These are phyloP conservation scores for Sylvietta virens DNA, from an alignment of 2,113 vertebrate genomes.

Conservation along the genomic window DNA sequence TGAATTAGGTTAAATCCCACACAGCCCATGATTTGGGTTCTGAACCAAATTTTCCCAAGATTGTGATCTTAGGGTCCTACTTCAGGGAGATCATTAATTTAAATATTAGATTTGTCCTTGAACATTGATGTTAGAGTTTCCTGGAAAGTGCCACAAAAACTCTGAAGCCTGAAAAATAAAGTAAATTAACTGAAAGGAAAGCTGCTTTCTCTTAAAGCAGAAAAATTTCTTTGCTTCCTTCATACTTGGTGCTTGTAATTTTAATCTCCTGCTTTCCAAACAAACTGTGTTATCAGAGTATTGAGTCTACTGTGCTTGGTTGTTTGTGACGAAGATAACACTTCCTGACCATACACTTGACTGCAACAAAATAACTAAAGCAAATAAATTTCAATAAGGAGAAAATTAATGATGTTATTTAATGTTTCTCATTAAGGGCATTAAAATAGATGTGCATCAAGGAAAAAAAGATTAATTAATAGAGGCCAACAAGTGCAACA, in stretches of 20 bases:
- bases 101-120: neutral
- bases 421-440: neutral
- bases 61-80: neutral
- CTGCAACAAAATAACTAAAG: neutral
- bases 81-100: neutral
- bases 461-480: neutral
- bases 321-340: neutral
- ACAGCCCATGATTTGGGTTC: neutral
- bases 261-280: neutral
- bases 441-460: conserved; percentile 7
- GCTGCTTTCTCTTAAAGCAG: neutral
- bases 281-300: neutral
- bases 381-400: neutral
- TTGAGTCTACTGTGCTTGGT: neutral
- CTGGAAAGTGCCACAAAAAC: neutral
- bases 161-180: neutral
- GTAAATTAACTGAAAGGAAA: neutral
- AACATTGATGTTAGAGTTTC: neutral
- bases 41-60: neutral
- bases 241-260: neutral
- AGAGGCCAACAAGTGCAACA: neutral
- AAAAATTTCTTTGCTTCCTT: neutral
- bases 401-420: conserved; percentile 30
- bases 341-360: neutral
- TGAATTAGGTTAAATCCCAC: neutral